Evolutionary conservation across 1,140 invertebrate species (phyloP), one percentile per base, ranked within the genome.

Genomic region (Coenobita brevimanus): DNA sequence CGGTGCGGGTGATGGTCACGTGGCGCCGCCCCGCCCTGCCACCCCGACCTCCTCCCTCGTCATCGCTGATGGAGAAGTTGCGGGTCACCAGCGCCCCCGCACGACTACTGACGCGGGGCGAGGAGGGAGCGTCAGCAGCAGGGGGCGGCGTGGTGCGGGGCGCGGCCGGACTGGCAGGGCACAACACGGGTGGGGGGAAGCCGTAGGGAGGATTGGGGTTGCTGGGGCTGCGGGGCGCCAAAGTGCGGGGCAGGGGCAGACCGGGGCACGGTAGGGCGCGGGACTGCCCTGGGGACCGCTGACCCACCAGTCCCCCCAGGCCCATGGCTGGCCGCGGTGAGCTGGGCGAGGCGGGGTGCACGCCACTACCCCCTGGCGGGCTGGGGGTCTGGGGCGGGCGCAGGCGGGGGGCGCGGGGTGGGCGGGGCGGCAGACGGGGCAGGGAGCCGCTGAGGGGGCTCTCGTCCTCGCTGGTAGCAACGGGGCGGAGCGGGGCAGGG

Each of bases 1-100:
- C 89, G 15, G 89, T 81, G 33, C 89, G 41, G n/a, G 86, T 89
- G 82, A 90, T 90, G 89, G 82, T 89, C 50, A 90, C 89, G 27
- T 89, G 89, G 3, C 85, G 85, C 85, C 85, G 41, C 57, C 87
- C 88, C 24, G 79, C 80, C n/a, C 82, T 64, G 33, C 73, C 73
- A 33, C 89, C 64, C 76, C 60, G 73, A n/a, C 89, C 89, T 21
- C 69, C 69, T 62, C 85, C 89, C 80, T 90, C 89, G 80, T 90
- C 89, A 75, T 90, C 89, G 67, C 89, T 90, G 82, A 90, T 90
- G 82, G 89, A 90, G 43, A 90, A 90, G 73, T 90, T 90, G 30
- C 89, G 62, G 60, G 89, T 90, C 17, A 90, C 89, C n/a, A 90
- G 80, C 13, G 86, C 82, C 24, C 89, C 89, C 41, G 89, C 85